phyloP scores from a whole-genome alignment of 2,113 vertebrate genomes.

The Choloepus hoffmanni region DNA sequence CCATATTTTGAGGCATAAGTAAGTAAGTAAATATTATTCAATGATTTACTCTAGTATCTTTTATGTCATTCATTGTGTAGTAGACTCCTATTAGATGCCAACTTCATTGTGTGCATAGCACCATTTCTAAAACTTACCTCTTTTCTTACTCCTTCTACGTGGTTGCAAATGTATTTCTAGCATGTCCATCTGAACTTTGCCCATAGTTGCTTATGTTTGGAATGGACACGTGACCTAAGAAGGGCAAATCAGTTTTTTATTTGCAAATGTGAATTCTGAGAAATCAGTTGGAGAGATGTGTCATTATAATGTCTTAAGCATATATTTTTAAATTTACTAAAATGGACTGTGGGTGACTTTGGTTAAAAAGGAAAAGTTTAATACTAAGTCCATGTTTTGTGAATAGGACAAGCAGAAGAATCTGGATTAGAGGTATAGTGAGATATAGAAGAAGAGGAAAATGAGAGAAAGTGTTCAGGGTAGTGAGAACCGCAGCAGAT shows the following conservation, averaged over 20 bases:
- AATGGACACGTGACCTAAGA: neutral
- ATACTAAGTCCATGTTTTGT: constrained; percentile 99
- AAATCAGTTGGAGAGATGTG: neutral
- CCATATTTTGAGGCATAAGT: neutral
- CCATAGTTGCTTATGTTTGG: neutral
- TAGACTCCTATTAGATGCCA: neutral
- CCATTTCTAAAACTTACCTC: neutral
- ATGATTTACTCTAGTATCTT: neutral
- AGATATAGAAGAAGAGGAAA: neutral
- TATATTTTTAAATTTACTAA: constrained; percentile 99
- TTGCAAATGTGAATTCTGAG: neutral
- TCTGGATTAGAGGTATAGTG: neutral
- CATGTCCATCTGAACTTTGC: neutral
- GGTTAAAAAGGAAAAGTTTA: constrained; percentile 99
- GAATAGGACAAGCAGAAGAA: neutral
- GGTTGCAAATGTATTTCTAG: neutral
- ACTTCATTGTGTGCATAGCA: neutral
- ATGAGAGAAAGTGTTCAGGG: neutral
- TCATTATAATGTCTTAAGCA: constrained; percentile 89
- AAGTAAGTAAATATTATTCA: constrained; percentile 31
- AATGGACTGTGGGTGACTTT: constrained; percentile 99
- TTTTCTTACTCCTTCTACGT: neutral
- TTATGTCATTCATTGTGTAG: neutral
- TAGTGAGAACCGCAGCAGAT: neutral
- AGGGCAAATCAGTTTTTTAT: neutral